Evolutionary conservation across 2,797 vertebrate genomes (phyloP), one percentile per base, ranked within the genome.

Genomic region (Poeciliopsis turneri): DNA sequence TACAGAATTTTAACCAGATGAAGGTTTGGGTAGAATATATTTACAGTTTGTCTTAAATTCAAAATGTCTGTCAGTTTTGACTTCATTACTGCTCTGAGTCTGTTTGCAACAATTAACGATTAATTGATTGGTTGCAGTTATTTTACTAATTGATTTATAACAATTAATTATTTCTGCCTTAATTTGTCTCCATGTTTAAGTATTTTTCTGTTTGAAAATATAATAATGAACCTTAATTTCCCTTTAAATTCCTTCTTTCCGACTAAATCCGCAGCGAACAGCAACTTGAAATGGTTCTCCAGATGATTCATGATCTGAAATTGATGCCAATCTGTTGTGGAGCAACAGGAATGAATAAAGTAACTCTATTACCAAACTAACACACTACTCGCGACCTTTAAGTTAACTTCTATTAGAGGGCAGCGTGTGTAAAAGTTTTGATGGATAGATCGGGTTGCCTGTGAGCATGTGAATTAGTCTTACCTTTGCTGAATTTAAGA

Each of bases 401-500:
- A 82, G 86, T 90, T 91, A 86, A 89, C 90, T 92, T 81, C 85
- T 87, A 89, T 92, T 89, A 89, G 81, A 89, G 85, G 91, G 89
- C 89, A 81, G 80, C 88, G 77, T 79, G 69, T 41, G 69, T 33
- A 73, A 74, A 75, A 84, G 78, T 93, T 90, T 86, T 86, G 89
- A 92, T 90, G 83, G 90, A 92, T 92, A 83, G 86, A 92, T 86
- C 72, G 78, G 82, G 91, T 85, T 82, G 87, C 84, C 82, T 77
- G 70, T 28, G 5, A 88, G 87, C 89, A 86, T 89, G 77, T 83
- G 87, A 93, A 94, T 93, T 90, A 92, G 91, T 91, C 89, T 72
- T 89, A 86, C 87, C 91, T 87, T 86, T 70, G 80, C 87, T 87
- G 90, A 86, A 91, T 94, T 92, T 93, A 93, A 93, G 91, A 92